phyloP scores from a whole-genome alignment of 2,113 vertebrate genomes.

The Oreochromis aureus region DNA sequence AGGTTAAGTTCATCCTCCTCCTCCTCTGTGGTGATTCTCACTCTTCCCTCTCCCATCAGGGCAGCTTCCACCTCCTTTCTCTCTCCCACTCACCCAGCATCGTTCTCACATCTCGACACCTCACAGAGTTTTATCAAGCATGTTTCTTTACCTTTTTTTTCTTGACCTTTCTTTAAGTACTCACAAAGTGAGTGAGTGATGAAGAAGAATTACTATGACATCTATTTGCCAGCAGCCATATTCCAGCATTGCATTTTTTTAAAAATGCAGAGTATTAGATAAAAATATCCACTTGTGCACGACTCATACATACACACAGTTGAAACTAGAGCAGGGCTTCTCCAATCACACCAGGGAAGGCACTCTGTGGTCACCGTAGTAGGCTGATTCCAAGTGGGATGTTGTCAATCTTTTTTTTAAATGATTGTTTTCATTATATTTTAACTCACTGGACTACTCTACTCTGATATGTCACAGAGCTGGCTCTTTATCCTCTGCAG shows the following conservation, averaged over 20 bases:
- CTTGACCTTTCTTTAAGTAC: neutral
- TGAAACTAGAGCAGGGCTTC: slow-evolving; percentile 14
- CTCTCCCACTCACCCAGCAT: slow-evolving; percentile 15
- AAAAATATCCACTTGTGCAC: slow-evolving; percentile 17
- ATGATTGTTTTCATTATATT: neutral
- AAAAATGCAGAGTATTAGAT: neutral
- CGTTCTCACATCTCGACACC: slow-evolving; percentile 17
- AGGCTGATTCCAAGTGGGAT: neutral
- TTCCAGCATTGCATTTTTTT: neutral
- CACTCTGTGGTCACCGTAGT: neutral
- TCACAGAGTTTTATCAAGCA: neutral
- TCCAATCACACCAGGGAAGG: neutral
- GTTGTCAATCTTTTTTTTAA: neutral
- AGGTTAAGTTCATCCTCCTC: slow-evolving; percentile 24
- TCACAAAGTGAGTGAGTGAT: neutral
- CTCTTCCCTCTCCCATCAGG: slow-evolving; percentile 20
- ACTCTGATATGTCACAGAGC: neutral
- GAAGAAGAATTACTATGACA: neutral
- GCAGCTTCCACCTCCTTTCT: slow-evolving; percentile 36
- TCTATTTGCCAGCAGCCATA: neutral
- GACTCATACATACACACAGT: neutral
- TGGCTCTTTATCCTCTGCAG: neutral
- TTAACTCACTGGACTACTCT: neutral
- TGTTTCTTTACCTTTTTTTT: neutral
- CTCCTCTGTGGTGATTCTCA: slow-evolving; percentile 15